Percentiles rank a stretch among this genome's conserved stretches.
Conservation (phyloP, 2,797 vertebrate genomes). For the Sparidentex hasta region DNA sequence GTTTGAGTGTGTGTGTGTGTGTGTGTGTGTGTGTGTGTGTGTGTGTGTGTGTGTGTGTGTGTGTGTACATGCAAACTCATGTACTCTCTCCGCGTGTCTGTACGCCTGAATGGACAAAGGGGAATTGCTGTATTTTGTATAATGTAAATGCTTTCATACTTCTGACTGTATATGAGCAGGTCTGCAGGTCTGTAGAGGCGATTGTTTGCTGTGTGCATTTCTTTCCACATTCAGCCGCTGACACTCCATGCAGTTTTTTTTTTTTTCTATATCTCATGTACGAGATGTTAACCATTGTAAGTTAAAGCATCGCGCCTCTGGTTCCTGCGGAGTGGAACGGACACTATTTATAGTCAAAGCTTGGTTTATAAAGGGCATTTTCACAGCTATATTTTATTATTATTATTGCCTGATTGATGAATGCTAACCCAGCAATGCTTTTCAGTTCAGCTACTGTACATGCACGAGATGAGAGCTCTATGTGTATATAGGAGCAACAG, state of each 20-base stretch:
- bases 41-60: slow-evolving; percentile 12
- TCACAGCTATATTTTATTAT: slow-evolving; percentile 81
- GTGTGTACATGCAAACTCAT: slow-evolving; percentile 32
- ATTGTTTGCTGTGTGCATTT: slow-evolving; percentile 40
- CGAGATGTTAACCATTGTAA: slow-evolving; percentile 64
- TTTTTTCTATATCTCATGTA: slow-evolving; percentile 62
- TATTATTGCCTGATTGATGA: slow-evolving; percentile 77
- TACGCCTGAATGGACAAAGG: slow-evolving; percentile 38
- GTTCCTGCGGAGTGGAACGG: slow-evolving; percentile 38
- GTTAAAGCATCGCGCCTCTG: slow-evolving; percentile 54
- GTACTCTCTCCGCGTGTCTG: slow-evolving; percentile 28
- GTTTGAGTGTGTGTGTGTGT: no score
- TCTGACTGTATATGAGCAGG: slow-evolving; percentile 53
- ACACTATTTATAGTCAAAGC: slow-evolving; percentile 81
- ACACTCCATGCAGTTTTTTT: slow-evolving; percentile 54
- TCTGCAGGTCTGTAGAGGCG: slow-evolving; percentile 48
- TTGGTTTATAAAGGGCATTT: slow-evolving; percentile 83
- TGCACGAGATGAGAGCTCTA: slow-evolving; percentile 74
- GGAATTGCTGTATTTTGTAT: slow-evolving; percentile 68
- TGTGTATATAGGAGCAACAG: slow-evolving; percentile 81
- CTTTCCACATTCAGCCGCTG: slow-evolving; percentile 50
- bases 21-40: no score
- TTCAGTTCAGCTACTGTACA: slow-evolving; percentile 74
- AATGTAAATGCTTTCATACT: slow-evolving; percentile 76
- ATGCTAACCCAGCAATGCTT: slow-evolving; percentile 77